phyloP scores from a whole-genome alignment of 2,888 invertebrate species.

The Apocheima hispidaria region DNA sequence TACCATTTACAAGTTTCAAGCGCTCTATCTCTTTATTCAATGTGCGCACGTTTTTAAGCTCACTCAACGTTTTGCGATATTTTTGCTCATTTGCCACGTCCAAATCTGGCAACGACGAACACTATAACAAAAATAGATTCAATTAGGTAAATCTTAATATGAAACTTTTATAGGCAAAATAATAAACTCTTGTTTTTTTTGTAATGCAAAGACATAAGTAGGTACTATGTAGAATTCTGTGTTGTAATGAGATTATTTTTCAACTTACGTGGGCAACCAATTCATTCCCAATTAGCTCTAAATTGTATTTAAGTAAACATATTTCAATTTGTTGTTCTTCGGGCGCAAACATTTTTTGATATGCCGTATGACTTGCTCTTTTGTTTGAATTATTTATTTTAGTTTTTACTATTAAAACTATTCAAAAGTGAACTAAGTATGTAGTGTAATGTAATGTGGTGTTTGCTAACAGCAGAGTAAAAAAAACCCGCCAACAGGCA shows the following conservation, averaged over 20 bases:
- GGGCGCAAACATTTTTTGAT: slow-evolving; percentile 67
- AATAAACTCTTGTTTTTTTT: neutral
- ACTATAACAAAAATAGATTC: slow-evolving; percentile 48
- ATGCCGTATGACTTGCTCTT: neutral
- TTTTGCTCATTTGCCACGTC: slow-evolving; percentile 69
- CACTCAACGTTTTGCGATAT: slow-evolving; percentile 62
- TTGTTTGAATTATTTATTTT: neutral
- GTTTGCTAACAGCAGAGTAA: neutral
- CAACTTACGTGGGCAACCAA: slow-evolving; percentile 65
- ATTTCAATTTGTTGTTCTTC: slow-evolving; percentile 74
- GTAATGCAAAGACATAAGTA: neutral
- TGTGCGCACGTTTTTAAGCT: slow-evolving; percentile 59
- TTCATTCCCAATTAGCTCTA: slow-evolving; percentile 70
- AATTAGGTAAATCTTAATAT: neutral
- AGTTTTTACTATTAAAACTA: neutral
- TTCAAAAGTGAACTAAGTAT: neutral
- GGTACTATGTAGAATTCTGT: too few relatives aligned
- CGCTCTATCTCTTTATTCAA: slow-evolving; percentile 62
- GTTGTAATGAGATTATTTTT: neutral
- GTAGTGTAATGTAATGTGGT: too few relatives aligned
- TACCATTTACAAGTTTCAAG: slow-evolving; percentile 63
- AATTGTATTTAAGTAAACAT: slow-evolving; percentile 70
- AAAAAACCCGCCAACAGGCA: neutral
- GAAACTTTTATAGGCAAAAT: neutral
- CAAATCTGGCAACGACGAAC: slow-evolving; percentile 62